Percentiles rank a stretch among this genome's conserved stretches.
Evolutionary conservation across 2,113 vertebrate genomes (phyloP).

Genomic region (Cairina moschata): DNA sequence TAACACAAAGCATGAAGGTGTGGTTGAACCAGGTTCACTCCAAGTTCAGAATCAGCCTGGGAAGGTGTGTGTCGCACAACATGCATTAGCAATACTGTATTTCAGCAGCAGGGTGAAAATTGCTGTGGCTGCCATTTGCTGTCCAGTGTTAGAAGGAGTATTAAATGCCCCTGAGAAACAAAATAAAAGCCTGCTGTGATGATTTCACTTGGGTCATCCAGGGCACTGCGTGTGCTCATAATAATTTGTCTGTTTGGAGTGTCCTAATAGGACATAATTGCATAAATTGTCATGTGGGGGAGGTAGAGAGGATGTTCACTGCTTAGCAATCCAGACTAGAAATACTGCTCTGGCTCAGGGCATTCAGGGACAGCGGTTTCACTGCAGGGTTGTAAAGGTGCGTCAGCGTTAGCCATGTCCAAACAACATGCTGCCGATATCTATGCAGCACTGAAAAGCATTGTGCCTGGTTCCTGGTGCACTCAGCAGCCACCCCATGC

Average conservation of each 20-base stretch:
- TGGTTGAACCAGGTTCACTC: background rate
- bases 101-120: background rate
- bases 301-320: background rate
- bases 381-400: background rate
- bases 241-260: conserved; percentile 2
- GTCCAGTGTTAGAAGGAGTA: background rate
- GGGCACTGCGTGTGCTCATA: background rate
- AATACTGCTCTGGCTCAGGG: background rate
- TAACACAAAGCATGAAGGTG: background rate
- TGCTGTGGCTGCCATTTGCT: background rate
- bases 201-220: background rate
- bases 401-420: fast-evolving
- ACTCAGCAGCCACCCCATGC: background rate
- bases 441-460: background rate
- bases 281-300: background rate
- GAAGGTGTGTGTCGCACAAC: background rate
- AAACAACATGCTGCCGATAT: fast-evolving
- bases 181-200: background rate
- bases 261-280: background rate
- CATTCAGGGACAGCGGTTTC: background rate
- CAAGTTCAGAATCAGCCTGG: background rate
- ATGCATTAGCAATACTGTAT: fast-evolving
- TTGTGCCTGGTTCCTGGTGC: background rate
- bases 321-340: background rate
- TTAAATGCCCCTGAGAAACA: background rate